These are phyloP conservation scores for Chionodraco myersi DNA, from an alignment of 2,113 vertebrate species.

Conservation along the genomic window DNA sequence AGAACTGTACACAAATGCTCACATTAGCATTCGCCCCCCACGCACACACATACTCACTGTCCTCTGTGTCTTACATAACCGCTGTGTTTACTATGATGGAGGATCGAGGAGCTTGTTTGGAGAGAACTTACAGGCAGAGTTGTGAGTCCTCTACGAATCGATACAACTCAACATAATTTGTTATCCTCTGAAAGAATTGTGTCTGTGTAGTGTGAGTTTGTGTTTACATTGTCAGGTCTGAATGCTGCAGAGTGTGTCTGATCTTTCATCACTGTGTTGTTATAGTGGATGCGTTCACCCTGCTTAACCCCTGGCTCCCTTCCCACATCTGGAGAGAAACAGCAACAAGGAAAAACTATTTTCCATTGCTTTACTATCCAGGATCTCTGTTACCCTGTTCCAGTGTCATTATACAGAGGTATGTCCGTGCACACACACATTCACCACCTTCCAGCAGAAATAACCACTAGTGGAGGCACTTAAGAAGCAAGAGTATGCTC, in stretches of 20 bases:
- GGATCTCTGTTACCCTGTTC: conserved; percentile 20
- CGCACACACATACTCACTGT: conserved; percentile 10
- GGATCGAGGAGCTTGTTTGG: conserved; percentile 42
- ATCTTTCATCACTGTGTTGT: conserved; percentile 45
- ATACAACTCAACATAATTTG: conserved; percentile 8
- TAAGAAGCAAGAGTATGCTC: conserved; percentile 41
- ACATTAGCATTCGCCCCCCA: conserved; percentile 41
- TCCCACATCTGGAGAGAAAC: conserved; percentile 23
- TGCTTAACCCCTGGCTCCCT: conserved; percentile 47
- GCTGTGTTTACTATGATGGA: conserved; percentile 23
- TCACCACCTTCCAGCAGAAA: conserved; percentile 22
- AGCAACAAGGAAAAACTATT: conserved; percentile 18
- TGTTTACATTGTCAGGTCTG: conserved; percentile 42
- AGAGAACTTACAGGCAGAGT: conserved; percentile 26
- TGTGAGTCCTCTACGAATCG: conserved; percentile 12
- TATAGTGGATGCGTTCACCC: conserved; percentile 46
- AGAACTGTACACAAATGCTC: conserved; percentile 18
- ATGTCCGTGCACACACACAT: neutral
- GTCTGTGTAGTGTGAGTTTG: neutral
- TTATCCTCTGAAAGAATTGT: conserved; percentile 16
- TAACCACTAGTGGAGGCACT: conserved; percentile 46
- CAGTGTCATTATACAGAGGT: neutral
- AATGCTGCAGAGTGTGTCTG: conserved; percentile 26
- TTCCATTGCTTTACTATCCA: conserved; percentile 19
- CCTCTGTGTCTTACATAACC: conserved; percentile 48